phyloP scores from a whole-genome alignment of 2,113 vertebrate species.

The Morone chrysops region DNA sequence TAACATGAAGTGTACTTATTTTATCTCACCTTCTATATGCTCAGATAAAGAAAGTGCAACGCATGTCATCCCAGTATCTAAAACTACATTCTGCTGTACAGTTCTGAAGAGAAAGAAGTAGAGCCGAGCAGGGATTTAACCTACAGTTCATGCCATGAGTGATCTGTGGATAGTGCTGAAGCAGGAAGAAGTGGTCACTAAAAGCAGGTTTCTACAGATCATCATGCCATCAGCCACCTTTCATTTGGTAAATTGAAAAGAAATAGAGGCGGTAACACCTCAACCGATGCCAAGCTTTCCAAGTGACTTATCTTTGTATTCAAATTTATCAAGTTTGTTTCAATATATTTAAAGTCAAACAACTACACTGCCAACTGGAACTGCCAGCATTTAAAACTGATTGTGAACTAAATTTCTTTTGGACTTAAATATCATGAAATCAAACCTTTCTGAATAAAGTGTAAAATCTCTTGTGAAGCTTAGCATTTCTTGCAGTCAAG shows the following conservation, averaged over 20 bases:
- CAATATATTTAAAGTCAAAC: conserved; percentile 42
- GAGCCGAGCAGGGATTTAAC: conserved; percentile 35
- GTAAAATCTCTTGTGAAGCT: conserved; percentile 58
- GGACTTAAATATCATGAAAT: conserved; percentile 36
- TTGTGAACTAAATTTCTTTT: not conserved
- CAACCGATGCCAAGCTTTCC: conserved; percentile 55
- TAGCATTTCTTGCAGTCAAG: conserved; percentile 40
- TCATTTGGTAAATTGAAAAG: conserved; percentile 33
- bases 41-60: not conserved
- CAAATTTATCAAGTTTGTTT: conserved; percentile 40
- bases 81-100: not conserved
- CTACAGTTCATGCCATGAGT: conserved; percentile 56
- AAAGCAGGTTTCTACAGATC: conserved; percentile 58
- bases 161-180: conserved; percentile 56
- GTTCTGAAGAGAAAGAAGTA: conserved; percentile 21
- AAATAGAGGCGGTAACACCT: conserved; percentile 55
- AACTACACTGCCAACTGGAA: not conserved
- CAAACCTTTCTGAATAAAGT: conserved; percentile 29
- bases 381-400: not conserved
- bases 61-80: not conserved
- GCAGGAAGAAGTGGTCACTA: conserved; percentile 50
- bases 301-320: conserved; percentile 57
- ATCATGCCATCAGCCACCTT: conserved; percentile 67
- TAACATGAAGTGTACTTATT: not conserved
- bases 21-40: not conserved